Evolutionary conservation across 2,797 vertebrate species (phyloP), one percentile per base, ranked within the genome.

Genomic region (Capromys pilorides): DNA sequence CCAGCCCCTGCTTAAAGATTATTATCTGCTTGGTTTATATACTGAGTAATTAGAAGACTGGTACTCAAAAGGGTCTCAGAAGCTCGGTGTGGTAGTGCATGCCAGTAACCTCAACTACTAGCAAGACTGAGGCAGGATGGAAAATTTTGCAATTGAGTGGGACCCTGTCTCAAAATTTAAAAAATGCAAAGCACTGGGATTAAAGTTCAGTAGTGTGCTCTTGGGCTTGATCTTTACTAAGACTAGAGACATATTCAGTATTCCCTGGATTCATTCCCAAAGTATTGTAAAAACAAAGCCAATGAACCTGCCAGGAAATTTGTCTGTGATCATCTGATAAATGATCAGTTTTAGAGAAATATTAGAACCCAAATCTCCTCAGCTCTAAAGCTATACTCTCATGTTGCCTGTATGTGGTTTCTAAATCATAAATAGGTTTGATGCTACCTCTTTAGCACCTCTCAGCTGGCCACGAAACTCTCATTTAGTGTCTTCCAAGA

Each of bases 1-100:
- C n/a, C n/a, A n/a, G n/a, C n/a, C n/a, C n/a, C 86, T 75, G 49
- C 21, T 86, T 89, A 89, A 78, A 84, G 66, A 93, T 77, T 62
- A 59, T 28, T 64, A n/a, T n/a, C n/a, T 59, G 13, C 64, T 51
- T 91, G 45, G 39, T 51, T 90, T 88, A 67, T n/a, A 80, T 66
- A 77, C 28, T 85, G 12, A 66, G 28, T 69, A 59, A 75, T 77
- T 31, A 51, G 51, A 45, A 91, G 71, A 73, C 31, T 59, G 14
- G 62, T 31, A 64, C 78, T 94, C 85, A 91, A 73, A 86, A 91
- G 71, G 87, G 26, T 41, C 24, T 45, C 41, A 77, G 73, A 26
- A 77, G 73, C 41, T 77, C 6, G 22, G 41, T 45, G 11, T 45
- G 41, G 73, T 28, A 39, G 41, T 49, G 13, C 26, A 77, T 16